phyloP scores from a whole-genome alignment of 2,113 vertebrate species.

The Gopherus evgoodei region DNA sequence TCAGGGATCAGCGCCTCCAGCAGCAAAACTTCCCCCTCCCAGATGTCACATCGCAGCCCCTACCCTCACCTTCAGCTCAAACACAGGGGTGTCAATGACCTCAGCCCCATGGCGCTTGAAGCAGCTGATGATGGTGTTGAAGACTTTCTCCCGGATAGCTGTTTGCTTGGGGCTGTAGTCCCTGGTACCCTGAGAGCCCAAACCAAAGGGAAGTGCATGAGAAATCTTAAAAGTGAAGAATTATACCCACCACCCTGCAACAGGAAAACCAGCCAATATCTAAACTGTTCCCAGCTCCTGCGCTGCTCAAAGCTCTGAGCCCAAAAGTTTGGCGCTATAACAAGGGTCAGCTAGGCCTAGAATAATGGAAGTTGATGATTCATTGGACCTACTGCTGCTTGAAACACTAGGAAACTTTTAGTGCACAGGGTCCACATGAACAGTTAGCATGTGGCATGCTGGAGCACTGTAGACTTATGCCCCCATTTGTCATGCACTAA shows the following conservation, averaged over 20 bases:
- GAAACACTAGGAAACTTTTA: neutral
- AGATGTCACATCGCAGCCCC: neutral
- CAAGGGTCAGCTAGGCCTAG: neutral
- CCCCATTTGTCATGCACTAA: neutral
- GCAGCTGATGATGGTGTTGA: conserved; percentile 84
- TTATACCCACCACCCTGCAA: neutral
- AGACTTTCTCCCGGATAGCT: conserved; percentile 91
- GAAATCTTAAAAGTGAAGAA: neutral
- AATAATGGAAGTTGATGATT: neutral
- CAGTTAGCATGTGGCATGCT: neutral
- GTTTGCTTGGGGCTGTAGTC: conserved; percentile 91
- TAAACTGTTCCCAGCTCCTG: neutral
- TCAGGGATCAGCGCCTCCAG: neutral
- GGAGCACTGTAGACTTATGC: neutral
- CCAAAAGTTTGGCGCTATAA: neutral
- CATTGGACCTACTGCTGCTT: neutral
- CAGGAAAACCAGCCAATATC: neutral
- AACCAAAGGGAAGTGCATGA: conserved; percentile 1
- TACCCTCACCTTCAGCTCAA: conserved; percentile 90
- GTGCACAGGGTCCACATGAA: neutral
- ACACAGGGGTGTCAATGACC: conserved; percentile 93
- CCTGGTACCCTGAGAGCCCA: conserved; percentile 88
- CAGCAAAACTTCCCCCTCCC: neutral
- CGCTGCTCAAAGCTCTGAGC: neutral
- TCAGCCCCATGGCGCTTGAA: conserved; percentile 97